Conservation (phyloP, 1,140 invertebrate genomes). For the Heliconius eleuchia region DNA sequence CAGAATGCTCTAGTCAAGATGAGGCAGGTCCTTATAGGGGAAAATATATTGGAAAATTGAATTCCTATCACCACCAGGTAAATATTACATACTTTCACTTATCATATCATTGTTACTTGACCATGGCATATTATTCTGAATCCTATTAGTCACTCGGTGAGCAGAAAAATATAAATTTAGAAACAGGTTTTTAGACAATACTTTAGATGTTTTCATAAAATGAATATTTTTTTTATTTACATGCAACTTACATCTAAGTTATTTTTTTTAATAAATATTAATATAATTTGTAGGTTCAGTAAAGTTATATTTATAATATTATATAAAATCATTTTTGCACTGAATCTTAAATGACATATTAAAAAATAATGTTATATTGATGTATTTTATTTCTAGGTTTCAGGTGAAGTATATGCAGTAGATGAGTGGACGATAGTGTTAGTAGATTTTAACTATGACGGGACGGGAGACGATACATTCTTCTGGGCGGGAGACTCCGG, state of each 20-base stretch:
- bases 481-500: conserved; percentile 96
- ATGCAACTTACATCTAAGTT: background rate
- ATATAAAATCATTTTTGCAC: too few species aligned
- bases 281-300: too few species aligned
- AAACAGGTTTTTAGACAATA: background rate
- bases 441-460: conserved; percentile 94
- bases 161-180: background rate
- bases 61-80: conserved; percentile 93
- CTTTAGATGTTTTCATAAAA: background rate
- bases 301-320: too few species aligned
- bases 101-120: conserved; percentile 25
- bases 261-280: background rate
- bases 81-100: conserved; percentile 41
- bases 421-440: conserved; percentile 92
- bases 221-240: background rate
- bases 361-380: background rate
- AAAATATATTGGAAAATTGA: conserved; percentile 91
- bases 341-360: too few species aligned
- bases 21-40: conserved; percentile 89
- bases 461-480: conserved; percentile 94
- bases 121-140: conserved; percentile 26
- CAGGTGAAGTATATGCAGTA: conserved; percentile 94
- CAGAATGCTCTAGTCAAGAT: conserved; percentile 68
- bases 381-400: conserved; percentile 81
- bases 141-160: conserved; percentile 22